phyloP scores from a whole-genome alignment of 2,113 vertebrate genomes.

The Nothocercus nigrocapillus region DNA sequence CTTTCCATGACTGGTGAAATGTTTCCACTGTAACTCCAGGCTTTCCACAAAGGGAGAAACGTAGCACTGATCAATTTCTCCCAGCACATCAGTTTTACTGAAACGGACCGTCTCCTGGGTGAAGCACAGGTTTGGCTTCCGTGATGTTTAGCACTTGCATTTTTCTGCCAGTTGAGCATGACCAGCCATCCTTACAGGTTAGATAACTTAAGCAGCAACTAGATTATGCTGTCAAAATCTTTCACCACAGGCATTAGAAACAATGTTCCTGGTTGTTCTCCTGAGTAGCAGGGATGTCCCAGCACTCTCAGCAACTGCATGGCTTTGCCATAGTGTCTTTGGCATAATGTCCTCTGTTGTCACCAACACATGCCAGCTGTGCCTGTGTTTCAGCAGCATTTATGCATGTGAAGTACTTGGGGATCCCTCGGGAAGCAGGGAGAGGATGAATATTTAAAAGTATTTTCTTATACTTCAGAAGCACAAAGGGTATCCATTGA shows the following conservation, averaged over 20 bases:
- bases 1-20: neutral
- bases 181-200: neutral
- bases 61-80: neutral
- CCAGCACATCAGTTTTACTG: neutral
- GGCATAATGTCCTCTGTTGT: neutral
- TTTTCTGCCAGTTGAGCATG: neutral
- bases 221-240: neutral
- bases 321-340: neutral
- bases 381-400: slow-evolving; percentile 13
- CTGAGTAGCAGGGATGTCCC: neutral
- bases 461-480: neutral
- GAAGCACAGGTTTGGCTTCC: neutral
- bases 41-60: neutral
- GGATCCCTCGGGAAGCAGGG: neutral
- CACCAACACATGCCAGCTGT: slow-evolving; percentile 25
- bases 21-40: neutral
- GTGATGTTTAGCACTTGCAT: neutral
- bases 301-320: neutral
- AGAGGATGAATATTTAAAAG: slow-evolving; percentile 14
- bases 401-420: neutral
- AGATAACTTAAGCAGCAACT: neutral
- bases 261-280: neutral
- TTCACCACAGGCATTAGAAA: neutral
- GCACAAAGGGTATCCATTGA: neutral
- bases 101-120: neutral